Base-by-base conservation (phyloP, 2,113 vertebrate species). In the Sceloporus tristichus region DNA sequence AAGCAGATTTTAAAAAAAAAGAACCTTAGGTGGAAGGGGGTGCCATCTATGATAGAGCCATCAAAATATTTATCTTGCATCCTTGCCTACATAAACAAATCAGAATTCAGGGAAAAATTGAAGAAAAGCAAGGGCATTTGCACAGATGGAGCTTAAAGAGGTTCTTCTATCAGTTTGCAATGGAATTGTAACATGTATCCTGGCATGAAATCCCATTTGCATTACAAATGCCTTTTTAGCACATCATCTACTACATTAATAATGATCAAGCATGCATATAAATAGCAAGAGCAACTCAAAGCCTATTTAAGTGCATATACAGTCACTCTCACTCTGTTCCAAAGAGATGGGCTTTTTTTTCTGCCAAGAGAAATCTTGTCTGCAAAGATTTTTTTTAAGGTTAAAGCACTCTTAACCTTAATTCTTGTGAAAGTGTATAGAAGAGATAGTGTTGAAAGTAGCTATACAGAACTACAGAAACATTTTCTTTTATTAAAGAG, bases 91-190 rank as follows among this genome's bases (percentile, higher is more conserved):
- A 71, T 80, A 53, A 80, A 79, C 16, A 56, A 54, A 25, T 56
- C 77, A 87, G 19, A 88, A 88, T 27, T 88, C 29, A 68, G 27
- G n/a, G 54, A 62, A 88, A 87, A 74, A 78, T 23, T 71, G 42
- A 66, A 48, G 62, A 59, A 82, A 42, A 34, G 18, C 14, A 81
- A 75, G 25, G 54, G 16, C 38, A 82, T 74, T 87, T 81, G 40
- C 38, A 87, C 38, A 65, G 19, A 70, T 14, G 16, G 73, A 11
- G 48, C 40, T 75, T 82, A 65, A 76, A n/a, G 13, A 71, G 29
- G 25, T 21, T 54, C 77, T 80, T 71, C 42, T 40, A n/a, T 40
- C 54, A 65, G 8, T 54, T 68, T 54, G 29, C 25, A 83, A 76
- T 29, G 65, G 77, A 80, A 79, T 79, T 73, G 34, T 40, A 79